These are phyloP conservation scores for Callipepla californica DNA, from an alignment of 2,113 vertebrate genomes.

Conservation along the genomic window DNA sequence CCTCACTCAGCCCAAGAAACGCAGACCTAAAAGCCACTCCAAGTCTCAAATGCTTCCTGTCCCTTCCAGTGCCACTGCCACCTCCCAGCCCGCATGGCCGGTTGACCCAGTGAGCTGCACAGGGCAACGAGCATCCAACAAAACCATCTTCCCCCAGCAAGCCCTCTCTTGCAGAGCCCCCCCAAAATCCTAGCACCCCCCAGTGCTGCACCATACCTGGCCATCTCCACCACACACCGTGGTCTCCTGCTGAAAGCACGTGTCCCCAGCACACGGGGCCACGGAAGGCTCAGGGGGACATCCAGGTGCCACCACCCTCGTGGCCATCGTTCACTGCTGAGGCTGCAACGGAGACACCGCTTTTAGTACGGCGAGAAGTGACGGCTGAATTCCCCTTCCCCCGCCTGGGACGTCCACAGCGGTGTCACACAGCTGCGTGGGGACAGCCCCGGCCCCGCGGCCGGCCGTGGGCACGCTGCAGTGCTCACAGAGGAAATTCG, in stretches of 20 bases:
- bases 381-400: constrained; percentile 48
- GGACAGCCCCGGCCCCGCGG: not conserved
- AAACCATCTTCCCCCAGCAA: not conserved
- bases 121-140: rapidly evolving
- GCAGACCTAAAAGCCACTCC: not conserved
- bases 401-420: not conserved
- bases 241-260: not conserved
- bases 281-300: not conserved
- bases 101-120: not conserved
- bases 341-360: not conserved
- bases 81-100: rapidly evolving
- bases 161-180: not conserved
- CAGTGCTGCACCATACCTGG: not conserved
- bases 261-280: rapidly evolving
- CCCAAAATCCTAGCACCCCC: rapidly evolving
- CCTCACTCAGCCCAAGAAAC: not conserved
- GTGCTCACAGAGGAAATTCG: not conserved
- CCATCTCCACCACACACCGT: not conserved
- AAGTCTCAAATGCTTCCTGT: not conserved
- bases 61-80: not conserved
- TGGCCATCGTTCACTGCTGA: rapidly evolving
- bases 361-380: not conserved
- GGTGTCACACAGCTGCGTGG: not conserved
- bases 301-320: rapidly evolving
- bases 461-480: not conserved